phyloP scores from a whole-genome alignment of 2,113 vertebrate genomes.

The Hydropotes inermis region DNA sequence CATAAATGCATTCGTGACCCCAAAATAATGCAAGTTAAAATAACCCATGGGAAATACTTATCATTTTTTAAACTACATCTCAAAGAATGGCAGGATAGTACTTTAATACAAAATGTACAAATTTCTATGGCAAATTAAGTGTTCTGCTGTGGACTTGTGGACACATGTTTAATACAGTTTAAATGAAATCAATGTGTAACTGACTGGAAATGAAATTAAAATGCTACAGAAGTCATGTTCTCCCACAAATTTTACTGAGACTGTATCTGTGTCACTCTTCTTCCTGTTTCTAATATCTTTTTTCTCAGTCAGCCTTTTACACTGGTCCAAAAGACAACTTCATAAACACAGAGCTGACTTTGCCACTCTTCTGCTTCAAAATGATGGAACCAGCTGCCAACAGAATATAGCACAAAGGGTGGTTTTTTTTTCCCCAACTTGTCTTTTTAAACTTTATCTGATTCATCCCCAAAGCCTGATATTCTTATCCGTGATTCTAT shows the following conservation, averaged over 20 bases:
- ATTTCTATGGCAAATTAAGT: not conserved
- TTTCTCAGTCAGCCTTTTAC: not conserved
- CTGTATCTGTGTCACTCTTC: not conserved
- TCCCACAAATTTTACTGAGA: not conserved
- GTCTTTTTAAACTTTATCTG: not conserved
- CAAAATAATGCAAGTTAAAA: slow-evolving; percentile 13
- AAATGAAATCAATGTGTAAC: not conserved
- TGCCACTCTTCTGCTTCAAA: not conserved
- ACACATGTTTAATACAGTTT: not conserved
- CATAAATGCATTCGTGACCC: not conserved
- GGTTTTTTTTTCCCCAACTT: not conserved
- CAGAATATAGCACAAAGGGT: not conserved
- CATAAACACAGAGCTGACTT: not conserved
- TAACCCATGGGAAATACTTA: not conserved
- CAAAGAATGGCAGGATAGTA: not conserved
- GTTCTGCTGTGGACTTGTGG: not conserved
- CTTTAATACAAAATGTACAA: not conserved
- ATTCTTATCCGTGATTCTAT: not conserved
- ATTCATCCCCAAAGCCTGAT: not conserved
- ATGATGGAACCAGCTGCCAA: not conserved
- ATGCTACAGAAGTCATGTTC: not conserved
- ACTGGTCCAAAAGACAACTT: not conserved
- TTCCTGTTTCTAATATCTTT: not conserved
- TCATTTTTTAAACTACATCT: not conserved
- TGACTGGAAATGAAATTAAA: slow-evolving; percentile 42